Evolutionary conservation across 2,888 invertebrate genomes (phyloP), one percentile per base, ranked within the genome.

Genomic region (Suillia variegata): DNA sequence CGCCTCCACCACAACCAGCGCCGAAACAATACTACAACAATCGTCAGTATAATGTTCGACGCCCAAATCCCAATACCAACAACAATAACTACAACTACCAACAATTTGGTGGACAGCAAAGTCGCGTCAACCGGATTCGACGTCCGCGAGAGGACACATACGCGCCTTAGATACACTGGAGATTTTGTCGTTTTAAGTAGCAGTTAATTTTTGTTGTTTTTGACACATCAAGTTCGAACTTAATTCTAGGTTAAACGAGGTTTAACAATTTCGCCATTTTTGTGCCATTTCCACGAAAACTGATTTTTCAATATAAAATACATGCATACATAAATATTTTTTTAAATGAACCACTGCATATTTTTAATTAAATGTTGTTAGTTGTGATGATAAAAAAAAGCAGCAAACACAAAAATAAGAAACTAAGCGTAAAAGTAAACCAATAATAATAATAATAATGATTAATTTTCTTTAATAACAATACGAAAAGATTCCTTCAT

Each of bases 61-160:
- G 65, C 15, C 63, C 64, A 45, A 49, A 62, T 58, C 53, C 62
- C 17, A 31, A 31, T 31, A 6, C 18, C 5, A 52, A 38, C 38
- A 26, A 26, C 10, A 5, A 6, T 5, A 26, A 26, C 26, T 54
- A 38, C 47, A 56, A 56, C 47, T 64, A 59, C 42, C 51, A 66
- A 48, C 64, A 61, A 50, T 58, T 64, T 34, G 54, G 53, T 17
- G 66, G 59, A 17, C 49, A 50, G 10, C 55, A 61, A 20, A 48
- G 49, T 26, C 63, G 60, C 24, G 65, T 57, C 24, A 52, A 62
- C 49, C 67, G 66, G 34, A 48, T 60, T 34, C 63, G 74, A 55
- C 69, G 66, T 58, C 68, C 71, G 22, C 76, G 75, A 26, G 76
- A 73, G 58, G 74, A 76, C 56, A 73, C 75, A 26, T 62, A 55